Percentiles rank a stretch among this genome's conserved stretches.
These are phyloP conservation scores for Mobula birostris DNA, from an alignment of 2,113 vertebrate species.

Conservation along the genomic window DNA sequence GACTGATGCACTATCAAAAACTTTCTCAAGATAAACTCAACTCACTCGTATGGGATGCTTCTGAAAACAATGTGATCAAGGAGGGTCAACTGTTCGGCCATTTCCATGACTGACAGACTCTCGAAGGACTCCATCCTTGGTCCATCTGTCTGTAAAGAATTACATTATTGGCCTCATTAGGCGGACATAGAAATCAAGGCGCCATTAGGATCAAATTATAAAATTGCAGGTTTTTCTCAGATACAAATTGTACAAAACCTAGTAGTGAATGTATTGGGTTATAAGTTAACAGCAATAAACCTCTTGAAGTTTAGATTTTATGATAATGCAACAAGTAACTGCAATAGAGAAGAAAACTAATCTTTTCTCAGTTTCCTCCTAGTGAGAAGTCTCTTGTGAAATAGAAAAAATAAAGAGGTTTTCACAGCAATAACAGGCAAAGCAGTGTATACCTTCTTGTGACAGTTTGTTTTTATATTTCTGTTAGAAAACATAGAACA, in stretches of 20 bases:
- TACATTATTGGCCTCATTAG: neutral
- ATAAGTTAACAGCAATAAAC: neutral
- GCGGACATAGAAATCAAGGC: neutral
- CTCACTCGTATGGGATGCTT: constrained; percentile 95
- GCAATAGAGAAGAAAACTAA: neutral
- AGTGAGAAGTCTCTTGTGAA: neutral
- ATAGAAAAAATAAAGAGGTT: neutral
- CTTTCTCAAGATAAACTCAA: constrained; percentile 41
- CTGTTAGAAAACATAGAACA: no score
- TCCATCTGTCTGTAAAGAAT: constrained; percentile 66
- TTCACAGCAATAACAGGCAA: no score
- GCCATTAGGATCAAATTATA: neutral
- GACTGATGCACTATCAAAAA: neutral
- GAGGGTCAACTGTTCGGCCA: constrained; percentile 94
- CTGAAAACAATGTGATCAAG: constrained; percentile 90
- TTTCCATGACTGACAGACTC: constrained; percentile 87
- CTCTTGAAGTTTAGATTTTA: neutral
- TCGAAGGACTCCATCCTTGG: constrained; percentile 82
- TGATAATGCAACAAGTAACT: neutral
- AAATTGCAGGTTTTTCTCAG: neutral
- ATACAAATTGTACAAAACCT: neutral
- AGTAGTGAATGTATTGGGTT: neutral
- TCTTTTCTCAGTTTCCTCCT: neutral
- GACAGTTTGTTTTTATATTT: neutral
- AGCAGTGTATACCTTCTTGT: neutral